Evolutionary conservation across 2,113 vertebrate genomes (phyloP).

Genomic region (Periophthalmus modestus): DNA sequence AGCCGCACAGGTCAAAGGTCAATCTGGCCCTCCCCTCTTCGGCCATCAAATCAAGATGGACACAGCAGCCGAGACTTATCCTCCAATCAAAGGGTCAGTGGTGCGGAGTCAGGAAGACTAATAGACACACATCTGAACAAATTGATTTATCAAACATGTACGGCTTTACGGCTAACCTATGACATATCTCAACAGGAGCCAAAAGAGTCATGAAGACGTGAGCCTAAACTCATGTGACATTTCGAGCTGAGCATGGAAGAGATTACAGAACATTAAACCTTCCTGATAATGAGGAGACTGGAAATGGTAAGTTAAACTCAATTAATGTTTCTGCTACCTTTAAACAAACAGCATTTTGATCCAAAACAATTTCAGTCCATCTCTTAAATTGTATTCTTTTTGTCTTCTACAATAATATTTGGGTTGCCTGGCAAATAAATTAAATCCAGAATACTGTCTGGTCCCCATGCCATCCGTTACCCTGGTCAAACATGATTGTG

Average conservation of each 20-base stretch:
- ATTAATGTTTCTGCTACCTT: background rate
- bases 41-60: constrained; percentile 85
- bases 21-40: constrained; percentile 90
- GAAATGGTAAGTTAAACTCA: background rate
- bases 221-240: constrained; percentile 18
- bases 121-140: constrained; percentile 53
- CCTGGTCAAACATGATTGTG: no score
- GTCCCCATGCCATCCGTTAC: no score
- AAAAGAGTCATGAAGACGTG: constrained; percentile 2
- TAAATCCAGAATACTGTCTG: no score
- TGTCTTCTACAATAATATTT: background rate
- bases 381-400: background rate
- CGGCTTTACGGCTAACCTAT: constrained; percentile 36
- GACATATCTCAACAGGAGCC: constrained; percentile 20
- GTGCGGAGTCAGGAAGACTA: constrained; percentile 35
- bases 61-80: constrained; percentile 85
- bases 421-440: no score
- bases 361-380: no score
- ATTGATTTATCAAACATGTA: constrained; percentile 73
- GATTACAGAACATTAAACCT: background rate
- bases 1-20: constrained; percentile 90
- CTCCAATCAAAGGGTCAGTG: constrained; percentile 72
- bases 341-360: no score
- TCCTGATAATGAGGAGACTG: background rate
- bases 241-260: background rate